Evolutionary conservation across 2,797 vertebrate species (phyloP), one percentile per base, ranked within the genome.

Genomic region (Pangasius krempfi): DNA sequence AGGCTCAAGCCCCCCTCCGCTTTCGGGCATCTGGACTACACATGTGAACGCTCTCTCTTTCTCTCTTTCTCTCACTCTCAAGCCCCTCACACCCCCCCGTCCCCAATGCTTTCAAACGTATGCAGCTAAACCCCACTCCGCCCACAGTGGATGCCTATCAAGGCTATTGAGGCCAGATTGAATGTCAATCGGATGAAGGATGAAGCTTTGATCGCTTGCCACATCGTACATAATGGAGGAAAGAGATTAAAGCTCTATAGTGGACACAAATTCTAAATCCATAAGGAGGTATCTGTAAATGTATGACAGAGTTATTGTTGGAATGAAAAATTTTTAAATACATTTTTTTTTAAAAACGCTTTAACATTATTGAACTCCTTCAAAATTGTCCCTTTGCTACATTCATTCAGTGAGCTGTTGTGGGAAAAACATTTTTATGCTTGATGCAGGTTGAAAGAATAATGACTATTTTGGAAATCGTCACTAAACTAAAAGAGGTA

Each of bases 1-100:
- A 91, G 94, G 94, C 95, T 95, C 90, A 92, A 94, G 94, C 89
- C 92, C 92, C 87, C 91, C 79, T 91, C 93, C 88, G 90, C 92
- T 33, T 92, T 90, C 91, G 92, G 80, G 95, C 97, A 97, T 97
- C 97, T 97, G 97, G 97, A 89, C 91, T 94, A 96, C 97, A 97
- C 88, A 97, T 97, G 97, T 97, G 94, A 93, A 95, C 94, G 95
- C 95, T 94, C 93, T 95, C 58, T 56, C 47, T 83, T 27, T 79
- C 47, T 87, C 20, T 66, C 33, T 40, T 40, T 37, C 54, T 78
- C 58, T 78, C 68, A 44, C 56, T 64, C 40, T 62, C 27, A 6
- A 27, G 5, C 54, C 25, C 5, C 70, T 60, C 70, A 44, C 30
- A n/a, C 20, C 4, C 50, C 30, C 13, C 62, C 76, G 33, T 87